Base-by-base conservation (phyloP, 2,888 invertebrate genomes). In the Drosophila basisetae region DNA sequence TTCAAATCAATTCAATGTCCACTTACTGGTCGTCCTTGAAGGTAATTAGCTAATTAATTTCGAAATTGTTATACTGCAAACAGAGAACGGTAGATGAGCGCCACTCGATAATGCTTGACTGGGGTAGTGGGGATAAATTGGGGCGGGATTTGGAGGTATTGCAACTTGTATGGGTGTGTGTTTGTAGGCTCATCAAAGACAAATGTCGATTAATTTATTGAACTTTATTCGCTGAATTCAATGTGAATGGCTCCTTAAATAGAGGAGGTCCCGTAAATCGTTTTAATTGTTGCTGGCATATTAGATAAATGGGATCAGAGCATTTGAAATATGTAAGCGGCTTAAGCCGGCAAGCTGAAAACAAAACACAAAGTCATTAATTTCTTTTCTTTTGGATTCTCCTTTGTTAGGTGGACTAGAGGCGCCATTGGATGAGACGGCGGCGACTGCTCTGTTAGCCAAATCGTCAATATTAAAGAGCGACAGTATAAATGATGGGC, bases 11-110 rank as follows among this genome's bases (percentile, higher is more conserved):
- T 82, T 71, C 73, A 61, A 68, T 68, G 72, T 68, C 73, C 75
- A 77, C 56, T 63, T 49, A 49, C 63, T 47, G 63, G 30, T 35
- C 49, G 70, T 56, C 63, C 68, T 74, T 75, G 70, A 61, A 60
- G 58, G 78, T 87, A 87, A 87, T 87, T 87, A 87, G 90, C 86
- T 85, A 87, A 87, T 87, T 87, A 90, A 87, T 89, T 84, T 82
- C 65, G 55, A 80, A 71, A 80, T 71, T 71, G 76, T 67, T 64
- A 30, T 67, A 61, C 66, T 62, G 50, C 13, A 39, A 30, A 47
- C n/a, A 49, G 9, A 2, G 28, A 35, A 31, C 28, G 56, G 30
- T 10, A 10, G 47, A 37, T 54, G 50, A 60, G 30, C 7, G 39
- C 39, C 56, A 64, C 53, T 72, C 53, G 47, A 58, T 41, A 47